Percentiles rank a stretch among this genome's conserved stretches.
Conservation (phyloP, 2,113 vertebrate genomes). For the Dascyllus trimaculatus region DNA sequence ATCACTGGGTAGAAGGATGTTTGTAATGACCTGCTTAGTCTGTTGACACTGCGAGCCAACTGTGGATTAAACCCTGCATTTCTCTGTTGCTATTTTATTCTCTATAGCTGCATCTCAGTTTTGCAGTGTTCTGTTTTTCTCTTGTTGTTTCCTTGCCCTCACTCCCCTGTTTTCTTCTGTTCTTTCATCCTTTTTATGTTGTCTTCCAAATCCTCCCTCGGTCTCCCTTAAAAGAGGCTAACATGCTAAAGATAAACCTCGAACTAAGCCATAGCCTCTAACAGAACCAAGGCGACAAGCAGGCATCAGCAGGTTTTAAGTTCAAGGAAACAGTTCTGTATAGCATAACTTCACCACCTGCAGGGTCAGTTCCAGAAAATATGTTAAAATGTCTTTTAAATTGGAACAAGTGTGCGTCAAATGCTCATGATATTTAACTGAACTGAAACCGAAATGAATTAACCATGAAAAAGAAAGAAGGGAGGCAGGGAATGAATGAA, state of each 20-base stretch:
- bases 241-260: neutral
- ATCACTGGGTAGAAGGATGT: no score
- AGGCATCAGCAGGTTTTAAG: neutral
- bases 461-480: neutral
- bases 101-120: neutral
- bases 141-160: neutral
- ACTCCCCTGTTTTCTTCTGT: no score
- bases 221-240: neutral
- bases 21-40: no score
- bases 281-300: neutral
- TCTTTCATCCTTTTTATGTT: neutral
- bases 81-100: neutral
- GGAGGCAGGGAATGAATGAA: slow-evolving; percentile 10
- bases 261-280: neutral
- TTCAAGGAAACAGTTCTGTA: neutral
- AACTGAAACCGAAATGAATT: neutral
- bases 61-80: neutral
- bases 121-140: neutral
- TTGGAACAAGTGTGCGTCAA: neutral
- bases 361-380: accelerated
- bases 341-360: neutral
- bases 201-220: neutral
- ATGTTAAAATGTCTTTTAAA: neutral
- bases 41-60: no score
- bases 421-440: neutral